Conservation (phyloP, 2,888 invertebrate genomes). For the Pycnomerus fuliginosus region DNA sequence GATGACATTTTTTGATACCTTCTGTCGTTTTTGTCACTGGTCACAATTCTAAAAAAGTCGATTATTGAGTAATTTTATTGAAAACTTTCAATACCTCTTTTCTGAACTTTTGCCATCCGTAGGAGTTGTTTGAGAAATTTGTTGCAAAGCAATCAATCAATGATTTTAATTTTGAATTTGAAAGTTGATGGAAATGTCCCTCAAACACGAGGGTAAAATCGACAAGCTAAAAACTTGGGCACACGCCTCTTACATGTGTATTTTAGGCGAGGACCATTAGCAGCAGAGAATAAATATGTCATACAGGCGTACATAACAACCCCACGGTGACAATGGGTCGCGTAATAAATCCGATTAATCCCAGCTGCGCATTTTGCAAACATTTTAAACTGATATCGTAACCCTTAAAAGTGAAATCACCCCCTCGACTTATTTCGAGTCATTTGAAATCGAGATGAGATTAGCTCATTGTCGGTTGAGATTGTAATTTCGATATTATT, state of each 20-base stretch:
- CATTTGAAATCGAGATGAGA: conserved; percentile 46
- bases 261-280: conserved; percentile 39
- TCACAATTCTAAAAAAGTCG: too few species aligned
- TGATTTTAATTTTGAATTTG: too few species aligned
- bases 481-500: conserved; percentile 8
- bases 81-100: too few species aligned
- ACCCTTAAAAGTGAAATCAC: conserved; percentile 26
- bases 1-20: too few species aligned
- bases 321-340: conserved; percentile 38
- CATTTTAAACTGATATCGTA: conserved; percentile 44
- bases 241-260: conserved; percentile 50
- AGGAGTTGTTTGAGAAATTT: too few species aligned
- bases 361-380: conserved; percentile 52
- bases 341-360: conserved; percentile 52
- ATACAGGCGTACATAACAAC: conserved; percentile 37
- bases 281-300: conserved; percentile 43
- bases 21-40: too few species aligned
- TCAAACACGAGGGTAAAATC: too few species aligned
- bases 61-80: too few species aligned
- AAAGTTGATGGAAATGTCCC: too few species aligned
- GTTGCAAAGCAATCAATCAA: too few species aligned
- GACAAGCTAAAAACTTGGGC: too few species aligned
- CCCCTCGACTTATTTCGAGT: conserved; percentile 39
- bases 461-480: conserved; percentile 24
- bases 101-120: too few species aligned